Percentiles rank a stretch among this genome's conserved stretches.
These are phyloP conservation scores for Aromia moschata DNA, from an alignment of 2,888 invertebrate genomes.

Conservation along the genomic window DNA sequence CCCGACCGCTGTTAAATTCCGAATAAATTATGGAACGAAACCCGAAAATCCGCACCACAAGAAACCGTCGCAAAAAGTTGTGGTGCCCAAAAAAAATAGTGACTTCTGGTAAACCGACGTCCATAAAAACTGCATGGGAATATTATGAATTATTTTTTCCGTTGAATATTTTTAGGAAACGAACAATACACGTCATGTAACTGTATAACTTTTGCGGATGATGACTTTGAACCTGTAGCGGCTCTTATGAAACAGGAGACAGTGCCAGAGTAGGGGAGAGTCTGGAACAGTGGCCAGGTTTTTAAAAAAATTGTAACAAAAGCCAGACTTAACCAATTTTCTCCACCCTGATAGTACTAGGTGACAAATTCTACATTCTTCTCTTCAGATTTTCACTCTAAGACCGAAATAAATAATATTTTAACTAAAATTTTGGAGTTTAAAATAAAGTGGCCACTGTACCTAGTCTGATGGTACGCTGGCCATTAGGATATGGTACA, in stretches of 20 bases:
- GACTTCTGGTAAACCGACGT: constrained; percentile 1
- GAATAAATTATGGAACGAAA: background rate
- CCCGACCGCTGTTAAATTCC: background rate
- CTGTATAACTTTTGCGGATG: background rate
- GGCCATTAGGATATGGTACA: too few relatives aligned
- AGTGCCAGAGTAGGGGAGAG: too few relatives aligned
- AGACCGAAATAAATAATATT: too few relatives aligned
- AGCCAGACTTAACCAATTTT: too few relatives aligned
- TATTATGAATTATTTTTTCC: background rate
- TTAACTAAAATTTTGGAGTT: too few relatives aligned
- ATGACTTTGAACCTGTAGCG: background rate
- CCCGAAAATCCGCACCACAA: background rate
- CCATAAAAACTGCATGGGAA: background rate
- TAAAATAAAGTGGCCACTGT: too few relatives aligned
- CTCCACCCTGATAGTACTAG: too few relatives aligned
- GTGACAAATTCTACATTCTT: too few relatives aligned
- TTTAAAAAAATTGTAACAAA: too few relatives aligned
- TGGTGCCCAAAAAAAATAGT: background rate
- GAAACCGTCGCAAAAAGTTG: background rate
- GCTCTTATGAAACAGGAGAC: background rate
- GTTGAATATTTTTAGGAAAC: background rate
- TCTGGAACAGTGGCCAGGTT: too few relatives aligned
- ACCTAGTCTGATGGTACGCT: too few relatives aligned
- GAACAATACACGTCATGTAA: background rate
- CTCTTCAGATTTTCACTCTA: too few relatives aligned